Conservation (phyloP, 1,140 invertebrate genomes). For the Bombus impatiens region DNA sequence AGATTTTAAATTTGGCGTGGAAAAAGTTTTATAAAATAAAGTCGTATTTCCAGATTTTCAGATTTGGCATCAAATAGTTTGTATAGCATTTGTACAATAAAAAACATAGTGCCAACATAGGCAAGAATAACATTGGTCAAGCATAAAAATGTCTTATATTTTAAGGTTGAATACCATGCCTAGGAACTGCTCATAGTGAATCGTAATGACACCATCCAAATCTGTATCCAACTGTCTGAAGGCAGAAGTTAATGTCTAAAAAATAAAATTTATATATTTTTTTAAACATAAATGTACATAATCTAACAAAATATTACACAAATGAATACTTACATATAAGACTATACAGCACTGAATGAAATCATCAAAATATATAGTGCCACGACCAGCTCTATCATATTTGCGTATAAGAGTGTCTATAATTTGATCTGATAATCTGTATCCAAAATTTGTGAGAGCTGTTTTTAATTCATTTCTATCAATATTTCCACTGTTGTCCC, state of each 20-base stretch:
- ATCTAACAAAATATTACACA: not conserved
- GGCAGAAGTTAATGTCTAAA: constrained; percentile 94
- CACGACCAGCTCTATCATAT: constrained; percentile 96
- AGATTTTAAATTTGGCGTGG: not conserved
- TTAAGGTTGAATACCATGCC: constrained; percentile 97
- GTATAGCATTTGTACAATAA: not conserved
- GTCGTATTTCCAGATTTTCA: not conserved
- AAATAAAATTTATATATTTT: constrained; percentile 65
- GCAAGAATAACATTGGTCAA: constrained; percentile 13
- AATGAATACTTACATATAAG: constrained; percentile 90
- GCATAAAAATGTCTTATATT: constrained; percentile 83
- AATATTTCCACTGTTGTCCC: constrained; percentile 98
- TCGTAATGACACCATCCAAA: constrained; percentile 96
- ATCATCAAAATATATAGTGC: constrained; percentile 98
- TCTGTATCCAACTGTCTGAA: constrained; percentile 96
- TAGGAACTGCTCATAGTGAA: constrained; percentile 98
- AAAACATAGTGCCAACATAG: not conserved
- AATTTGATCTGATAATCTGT: constrained; percentile 92
- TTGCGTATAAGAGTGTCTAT: constrained; percentile 93
- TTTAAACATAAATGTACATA: not conserved
- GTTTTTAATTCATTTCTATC: constrained; percentile 94
- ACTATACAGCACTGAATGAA: constrained; percentile 98
- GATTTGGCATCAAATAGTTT: constrained; percentile 22
- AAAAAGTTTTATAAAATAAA: not conserved
- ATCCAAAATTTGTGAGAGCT: constrained; percentile 96